Base-by-base conservation (phyloP, 2,888 invertebrate species). In the Pandemis heparana region DNA sequence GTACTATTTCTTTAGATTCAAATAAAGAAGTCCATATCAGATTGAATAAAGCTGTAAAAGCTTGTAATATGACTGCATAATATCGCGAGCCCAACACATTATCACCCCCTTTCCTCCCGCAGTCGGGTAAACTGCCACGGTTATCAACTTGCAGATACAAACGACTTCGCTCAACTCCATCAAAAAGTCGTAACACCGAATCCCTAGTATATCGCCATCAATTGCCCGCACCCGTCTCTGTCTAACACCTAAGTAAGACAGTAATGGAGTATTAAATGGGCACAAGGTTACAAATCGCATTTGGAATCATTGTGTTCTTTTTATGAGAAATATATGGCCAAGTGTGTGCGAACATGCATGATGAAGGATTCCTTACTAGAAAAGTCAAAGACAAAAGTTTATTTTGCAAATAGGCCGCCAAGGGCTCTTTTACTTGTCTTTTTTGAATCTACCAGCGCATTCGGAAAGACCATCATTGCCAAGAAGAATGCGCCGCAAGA, bases 81-180 rank as follows among this genome's bases (percentile, higher is more conserved):
- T 32, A 32, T 32, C 23, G 23, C 23, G n/a, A 14, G 6, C n/a
- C 6, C 48, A 48, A 48, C 48, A 48, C 48, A 53, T 53, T 18
- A 16, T 8, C 16, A 18, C 51, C 16, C 51, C 2, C 9, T 16
- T 9, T 16, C 6, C 16, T 62, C 39, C 38, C n/a, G 48, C 14
- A n/a, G n/a, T 48, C 48, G 48, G 41, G 6, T 16, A 41, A 16
- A 63, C 41, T 23, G 8, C 23, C 23, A 23, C 7, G 18, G 23
- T 63, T 43, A 63, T 43, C 14, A 43, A 7, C 41, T 12, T 43
- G 48, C 48, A 60, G 18, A 41, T 32, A 18, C 10, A 48, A 69
- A 61, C 16, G 41, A 69, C 48, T 46, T 46, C 23, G 56, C n/a
- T 43, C 41, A 69, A 69, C 59, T 59, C 41, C 53, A 59, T 67